Conservation (phyloP, 2,888 invertebrate genomes). For the Caradrina clavipalpis region DNA sequence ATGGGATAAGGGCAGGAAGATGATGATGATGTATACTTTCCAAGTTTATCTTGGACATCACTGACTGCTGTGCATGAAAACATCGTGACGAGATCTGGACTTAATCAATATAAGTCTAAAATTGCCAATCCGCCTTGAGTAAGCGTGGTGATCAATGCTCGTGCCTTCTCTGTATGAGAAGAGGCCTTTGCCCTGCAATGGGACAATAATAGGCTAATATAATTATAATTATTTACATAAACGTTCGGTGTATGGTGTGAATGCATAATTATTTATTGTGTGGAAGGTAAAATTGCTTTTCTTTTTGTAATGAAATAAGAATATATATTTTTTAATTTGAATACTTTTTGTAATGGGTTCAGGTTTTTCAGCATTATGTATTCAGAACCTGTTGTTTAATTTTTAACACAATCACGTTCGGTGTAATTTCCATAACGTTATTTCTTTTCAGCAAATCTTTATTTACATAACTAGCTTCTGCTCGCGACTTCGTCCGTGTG, state of each 20-base stretch:
- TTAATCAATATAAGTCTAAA: no score
- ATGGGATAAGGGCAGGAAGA: no score
- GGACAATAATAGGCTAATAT: no score
- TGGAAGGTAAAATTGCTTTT: neutral
- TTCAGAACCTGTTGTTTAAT: neutral
- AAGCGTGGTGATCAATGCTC: no score
- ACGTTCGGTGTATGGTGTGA: conserved; percentile 1
- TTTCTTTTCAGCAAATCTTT: neutral
- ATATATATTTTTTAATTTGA: neutral
- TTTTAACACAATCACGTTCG: neutral
- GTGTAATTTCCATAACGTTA: neutral
- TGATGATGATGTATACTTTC: no score
- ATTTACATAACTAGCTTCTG: neutral
- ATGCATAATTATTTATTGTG: conserved; percentile 25
- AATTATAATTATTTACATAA: conserved; percentile 2
- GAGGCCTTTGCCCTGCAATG: no score
- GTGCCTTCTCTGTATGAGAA: no score
- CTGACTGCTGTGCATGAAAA: no score
- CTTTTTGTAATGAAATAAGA: neutral
- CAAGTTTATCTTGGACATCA: no score
- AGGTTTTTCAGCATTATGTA: neutral
- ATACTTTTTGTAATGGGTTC: neutral
- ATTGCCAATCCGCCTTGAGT: no score
- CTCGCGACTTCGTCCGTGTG: no score
- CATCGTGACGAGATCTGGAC: no score